These are phyloP conservation scores for Nerophis ophidion DNA, from an alignment of 2,113 vertebrate species.

Conservation along the genomic window DNA sequence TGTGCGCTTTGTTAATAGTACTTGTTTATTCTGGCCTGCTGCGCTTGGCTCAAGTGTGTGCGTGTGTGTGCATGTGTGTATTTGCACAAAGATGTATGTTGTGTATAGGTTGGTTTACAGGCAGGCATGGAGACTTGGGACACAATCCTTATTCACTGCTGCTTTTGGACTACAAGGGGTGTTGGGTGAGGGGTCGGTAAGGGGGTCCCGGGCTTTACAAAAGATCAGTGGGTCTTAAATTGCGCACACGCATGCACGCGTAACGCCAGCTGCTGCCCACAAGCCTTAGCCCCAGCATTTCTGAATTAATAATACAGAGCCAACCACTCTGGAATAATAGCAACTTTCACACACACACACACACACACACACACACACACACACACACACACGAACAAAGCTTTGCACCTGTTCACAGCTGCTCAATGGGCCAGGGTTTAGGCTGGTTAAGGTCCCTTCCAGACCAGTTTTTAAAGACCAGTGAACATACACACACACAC, in stretches of 20 bases:
- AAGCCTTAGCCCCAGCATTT: conserved; percentile 56
- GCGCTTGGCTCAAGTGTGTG: conserved; percentile 20
- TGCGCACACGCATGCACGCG: conserved; percentile 31
- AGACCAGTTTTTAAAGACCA: conserved; percentile 12
- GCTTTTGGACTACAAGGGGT: conserved; percentile 11
- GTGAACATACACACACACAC: conserved; percentile 14
- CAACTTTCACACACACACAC: conserved; percentile 36
- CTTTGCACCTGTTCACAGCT: conserved; percentile 70
- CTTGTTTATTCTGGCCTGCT: conserved; percentile 58
- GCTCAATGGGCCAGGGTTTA: conserved; percentile 53
- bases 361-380: conserved; percentile 34
- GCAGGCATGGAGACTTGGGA: conserved; percentile 28
- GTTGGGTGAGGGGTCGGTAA: conserved; percentile 2
- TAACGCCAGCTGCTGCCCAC: conserved; percentile 69
- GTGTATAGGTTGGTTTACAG: conserved; percentile 44
- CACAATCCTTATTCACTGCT: conserved; percentile 37
- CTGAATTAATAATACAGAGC: conserved; percentile 75
- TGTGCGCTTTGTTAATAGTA: conserved; percentile 30
- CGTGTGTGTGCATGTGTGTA: conserved; percentile 27
- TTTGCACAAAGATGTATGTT: conserved; percentile 11
- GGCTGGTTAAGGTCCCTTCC: conserved; percentile 29
- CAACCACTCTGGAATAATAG: conserved; percentile 69
- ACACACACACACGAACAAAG: conserved; percentile 45
- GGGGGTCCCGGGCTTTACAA: conserved; percentile 46
- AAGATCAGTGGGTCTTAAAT: conserved; percentile 55